Conservation (phyloP, 2,113 vertebrate species). For the Sterna hirundo region DNA sequence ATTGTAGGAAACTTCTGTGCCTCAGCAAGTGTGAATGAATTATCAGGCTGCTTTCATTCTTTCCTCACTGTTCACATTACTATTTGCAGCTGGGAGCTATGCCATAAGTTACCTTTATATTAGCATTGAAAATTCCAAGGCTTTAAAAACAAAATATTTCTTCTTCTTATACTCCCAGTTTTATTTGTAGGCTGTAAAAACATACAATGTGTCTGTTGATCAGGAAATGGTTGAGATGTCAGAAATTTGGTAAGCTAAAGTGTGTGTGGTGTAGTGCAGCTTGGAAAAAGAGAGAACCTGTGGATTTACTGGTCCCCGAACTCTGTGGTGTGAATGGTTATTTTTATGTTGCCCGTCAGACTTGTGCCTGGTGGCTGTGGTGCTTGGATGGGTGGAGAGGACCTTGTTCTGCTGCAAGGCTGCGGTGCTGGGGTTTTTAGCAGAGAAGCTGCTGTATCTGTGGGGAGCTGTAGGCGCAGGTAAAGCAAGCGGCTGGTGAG, state of each 20-base stretch:
- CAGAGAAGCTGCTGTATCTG: neutral
- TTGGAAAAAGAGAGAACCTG: neutral
- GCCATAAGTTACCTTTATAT: neutral
- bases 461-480: neutral
- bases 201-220: neutral
- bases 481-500: neutral
- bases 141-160: neutral
- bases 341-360: neutral
- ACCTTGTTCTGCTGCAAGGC: neutral
- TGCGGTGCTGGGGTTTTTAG: neutral
- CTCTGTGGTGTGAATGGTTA: neutral
- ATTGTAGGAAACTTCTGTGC: neutral
- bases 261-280: rapidly evolving
- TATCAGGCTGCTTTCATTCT: neutral
- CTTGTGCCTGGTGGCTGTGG: neutral
- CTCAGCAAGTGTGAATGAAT: neutral
- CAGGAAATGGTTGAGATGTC: neutral
- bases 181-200: neutral
- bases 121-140: neutral
- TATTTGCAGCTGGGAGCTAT: neutral
- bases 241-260: neutral
- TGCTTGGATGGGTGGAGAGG: neutral
- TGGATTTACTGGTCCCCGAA: neutral
- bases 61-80: neutral
- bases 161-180: neutral